A percentile compares a stretch with the other conserved stretches of the same genome.
Conservation (phyloP, 2,797 vertebrate species). For the Dromococcyx pavoninus region DNA sequence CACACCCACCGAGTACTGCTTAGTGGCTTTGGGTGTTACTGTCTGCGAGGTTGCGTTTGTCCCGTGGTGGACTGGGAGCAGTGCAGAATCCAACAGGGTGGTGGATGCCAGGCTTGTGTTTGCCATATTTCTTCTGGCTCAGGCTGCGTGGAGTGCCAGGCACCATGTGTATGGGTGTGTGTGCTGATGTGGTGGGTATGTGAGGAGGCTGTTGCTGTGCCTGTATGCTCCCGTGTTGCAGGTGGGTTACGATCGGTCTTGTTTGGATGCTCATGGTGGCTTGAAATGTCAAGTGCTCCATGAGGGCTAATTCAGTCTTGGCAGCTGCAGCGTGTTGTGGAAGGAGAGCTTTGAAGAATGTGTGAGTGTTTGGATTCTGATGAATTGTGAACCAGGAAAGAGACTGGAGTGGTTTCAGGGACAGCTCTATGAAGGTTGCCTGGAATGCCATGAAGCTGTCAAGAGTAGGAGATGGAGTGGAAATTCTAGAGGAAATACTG, state of each 20-base stretch:
- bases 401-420: not conserved
- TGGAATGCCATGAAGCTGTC: not conserved
- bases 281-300: not conserved
- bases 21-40: not conserved
- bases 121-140: not conserved
- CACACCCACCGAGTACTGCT: not conserved
- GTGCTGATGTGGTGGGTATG: not conserved
- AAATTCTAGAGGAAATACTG: not conserved
- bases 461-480: not conserved
- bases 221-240: not conserved
- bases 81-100: too few relatives aligned
- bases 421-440: not conserved
- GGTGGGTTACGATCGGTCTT: not conserved
- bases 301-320: not conserved
- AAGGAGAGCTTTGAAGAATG: not conserved
- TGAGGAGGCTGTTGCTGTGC: not conserved
- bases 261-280: not conserved
- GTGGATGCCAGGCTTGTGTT: not conserved
- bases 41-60: not conserved
- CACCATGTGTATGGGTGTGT: fast-evolving
- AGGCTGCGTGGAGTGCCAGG: not conserved
- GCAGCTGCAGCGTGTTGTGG: not conserved
- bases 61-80: not conserved
- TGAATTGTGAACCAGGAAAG: not conserved
- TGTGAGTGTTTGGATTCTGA: not conserved